Base-by-base conservation (phyloP, 1,140 invertebrate genomes). In the Drosophila varians region DNA sequence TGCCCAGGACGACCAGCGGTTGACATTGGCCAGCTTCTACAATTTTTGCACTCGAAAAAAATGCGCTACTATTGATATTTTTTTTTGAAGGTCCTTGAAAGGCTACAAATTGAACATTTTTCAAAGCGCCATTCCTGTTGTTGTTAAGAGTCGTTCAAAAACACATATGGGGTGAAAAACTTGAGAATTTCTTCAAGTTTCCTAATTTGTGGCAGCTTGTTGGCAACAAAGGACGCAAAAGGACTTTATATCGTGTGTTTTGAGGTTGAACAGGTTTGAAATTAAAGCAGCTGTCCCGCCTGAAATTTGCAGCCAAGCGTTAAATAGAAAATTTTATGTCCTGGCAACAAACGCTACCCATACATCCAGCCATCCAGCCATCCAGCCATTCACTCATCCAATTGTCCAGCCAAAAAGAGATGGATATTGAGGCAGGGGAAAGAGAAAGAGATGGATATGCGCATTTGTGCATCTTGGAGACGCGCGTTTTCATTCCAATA, bases 311-410 rank as follows among this genome's bases (percentile, higher is more conserved):
- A 57, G 69, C 87, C 73, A 86, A 74, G 82, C 82, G 77, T 86
- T 86, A 86, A 86, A 86, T 86, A 86, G 82, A 87, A 86, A 82
- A 87, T 74, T 86, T 78, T 72, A 84, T 83, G 52, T 52, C 62
- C 58, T 72, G 77, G 82, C 53, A 80, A 84, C 79, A 69, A 49
- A 65, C 57, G 53, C 56, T 49, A n/a, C n/a, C n/a, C n/a, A n/a
- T n/a, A n/a, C n/a, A n/a, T n/a, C n/a, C n/a, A n/a, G n/a, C n/a
- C n/a, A n/a, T n/a, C n/a, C n/a, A n/a, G n/a, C n/a, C n/a, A n/a
- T n/a, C n/a, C n/a, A n/a, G n/a, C n/a, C n/a, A n/a, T n/a, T n/a
- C n/a, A n/a, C 40, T 34, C 43, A 36, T 43, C 54, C 31, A 46
- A 62, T 43, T 73, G 55, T 43, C 62, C 58, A 52, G 40, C 46